Base-by-base conservation (phyloP, 2,797 vertebrate species). In the Myotis daubentonii region DNA sequence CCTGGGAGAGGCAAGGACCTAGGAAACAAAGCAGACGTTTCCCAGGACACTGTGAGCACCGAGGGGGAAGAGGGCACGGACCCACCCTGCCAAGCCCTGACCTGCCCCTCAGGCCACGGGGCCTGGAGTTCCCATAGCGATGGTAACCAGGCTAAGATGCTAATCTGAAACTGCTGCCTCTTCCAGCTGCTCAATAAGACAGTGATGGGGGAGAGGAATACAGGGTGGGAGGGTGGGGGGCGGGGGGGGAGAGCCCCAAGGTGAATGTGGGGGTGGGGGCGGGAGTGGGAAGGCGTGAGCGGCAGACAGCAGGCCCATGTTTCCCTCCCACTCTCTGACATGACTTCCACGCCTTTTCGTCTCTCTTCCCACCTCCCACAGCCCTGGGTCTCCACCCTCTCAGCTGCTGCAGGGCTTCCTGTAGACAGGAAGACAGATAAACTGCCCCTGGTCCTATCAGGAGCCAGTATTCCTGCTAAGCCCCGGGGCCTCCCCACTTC, bases 241-340 rank as follows among this genome's bases (percentile, higher is more conserved):
- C 2, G 44, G 41, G 44, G 38, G 38, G 38, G 38, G 38, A 5
- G 38, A 2, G 20, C 6, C 53, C 28, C 33, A 0, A 51, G 72
- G 11, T 33, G 70, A 70, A 22, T 0, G n/a, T 5, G 8, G 19
- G 17, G 0, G 10, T 6, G 2, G 8, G 12, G 30, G 68, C 6
- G 2, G 30, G 72, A 47, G 44, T 20, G 72, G 33, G 20, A 30
- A 25, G 25, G 22, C 5, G 17, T 22, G 33, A 6, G 66, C 1
- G 2, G 68, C 7, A 9, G 38, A 23, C n/a, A 1, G 2, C 28
- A 36, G 41, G 74, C n/a, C 65, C 8, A 1, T n/a, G 38, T 57
- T 49, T 36, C 55, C 1, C 51, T 68, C 30, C 75, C 38, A 36
- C 17, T 38, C 51, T 89, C 30, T 38, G 22, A 65, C 87, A 83